phyloP scores from a whole-genome alignment of 2,888 invertebrate genomes.

The Fissipunctia ypsillon region DNA sequence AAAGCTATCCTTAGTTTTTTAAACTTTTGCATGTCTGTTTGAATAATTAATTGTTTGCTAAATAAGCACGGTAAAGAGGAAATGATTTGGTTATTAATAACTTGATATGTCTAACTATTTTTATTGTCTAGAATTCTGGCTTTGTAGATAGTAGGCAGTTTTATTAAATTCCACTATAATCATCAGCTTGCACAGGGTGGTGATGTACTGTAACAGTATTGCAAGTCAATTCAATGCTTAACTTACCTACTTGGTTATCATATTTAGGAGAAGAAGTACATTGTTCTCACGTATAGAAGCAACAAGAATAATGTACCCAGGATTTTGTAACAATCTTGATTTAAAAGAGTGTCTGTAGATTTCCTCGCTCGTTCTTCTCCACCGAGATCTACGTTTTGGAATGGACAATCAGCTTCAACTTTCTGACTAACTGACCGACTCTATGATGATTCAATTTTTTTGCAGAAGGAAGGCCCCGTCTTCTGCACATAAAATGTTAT shows the following conservation, averaged over 20 bases:
- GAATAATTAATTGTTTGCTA: constrained; percentile 10
- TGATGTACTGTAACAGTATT: neutral
- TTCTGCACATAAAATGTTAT: neutral
- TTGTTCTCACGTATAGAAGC: neutral
- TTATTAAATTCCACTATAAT: neutral
- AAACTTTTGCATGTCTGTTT: neutral
- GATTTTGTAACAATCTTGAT: too few relatives aligned
- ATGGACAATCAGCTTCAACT: too few relatives aligned
- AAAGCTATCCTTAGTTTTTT: neutral
- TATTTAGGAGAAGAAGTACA: neutral
- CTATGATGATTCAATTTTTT: too few relatives aligned
- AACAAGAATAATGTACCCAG: too few relatives aligned
- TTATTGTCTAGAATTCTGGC: neutral
- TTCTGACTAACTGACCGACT: too few relatives aligned
- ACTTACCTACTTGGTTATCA: neutral
- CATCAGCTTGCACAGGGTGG: neutral
- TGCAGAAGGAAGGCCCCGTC: neutral
- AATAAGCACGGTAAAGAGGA: neutral
- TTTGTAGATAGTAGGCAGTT: neutral
- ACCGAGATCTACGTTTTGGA: too few relatives aligned
- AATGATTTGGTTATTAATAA: neutral
- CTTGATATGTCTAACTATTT: neutral
- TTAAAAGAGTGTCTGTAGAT: too few relatives aligned
- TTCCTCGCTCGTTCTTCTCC: too few relatives aligned
- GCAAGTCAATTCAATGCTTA: neutral